Evolutionary conservation across 2,888 invertebrate genomes (phyloP), one percentile per base, ranked within the genome.

Genomic region (Portevinia maculata): DNA sequence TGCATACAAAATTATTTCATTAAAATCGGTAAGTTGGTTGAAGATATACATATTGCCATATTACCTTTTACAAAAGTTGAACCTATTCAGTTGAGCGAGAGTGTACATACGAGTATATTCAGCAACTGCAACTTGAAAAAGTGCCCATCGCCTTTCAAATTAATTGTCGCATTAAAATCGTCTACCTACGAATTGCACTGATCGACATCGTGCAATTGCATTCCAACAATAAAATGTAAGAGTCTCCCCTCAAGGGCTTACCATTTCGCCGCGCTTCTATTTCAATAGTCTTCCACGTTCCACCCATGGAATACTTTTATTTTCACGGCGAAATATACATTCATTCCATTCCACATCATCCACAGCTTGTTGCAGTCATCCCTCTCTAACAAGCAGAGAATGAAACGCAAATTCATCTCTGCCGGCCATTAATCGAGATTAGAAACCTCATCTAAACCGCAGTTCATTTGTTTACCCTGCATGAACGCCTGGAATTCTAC

Each of bases 381-480:
- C 34, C 53, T 8, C 50, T 65, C 48, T 6, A 9, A 28, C 48
- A 7, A 9, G 11, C 21, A 17, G 1, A 0, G 21, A 60, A 34
- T 9, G 13, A 15, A 8, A 34, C 46, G 53, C 53, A 65, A 50
- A 65, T 78, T 78, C 78, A 78, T 78, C 62, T 71, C 55, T 7
- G 78, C 78, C 83, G 83, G 78, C 78, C 78, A 78, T 83, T 83
- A 67, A 83, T 73, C 50, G 52, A 46, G 41, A 69, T 62, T 50
- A 67, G 44, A 59, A 69, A 71, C 76, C 70, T 15, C 74, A 74
- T 13, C 8, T 15, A 13, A 59, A 76, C 71, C 67, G 60, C 60
- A 83, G 67, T 83, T 83, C 83, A 83, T 83, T 32, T 53, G 44
- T 44, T 78, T 73, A 71, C 83, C 83, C 83, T 76, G 17, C 34